Evolutionary conservation across 1,140 invertebrate species (phyloP), one percentile per base, ranked within the genome.

Genomic region (Cotesia glomerata): DNA sequence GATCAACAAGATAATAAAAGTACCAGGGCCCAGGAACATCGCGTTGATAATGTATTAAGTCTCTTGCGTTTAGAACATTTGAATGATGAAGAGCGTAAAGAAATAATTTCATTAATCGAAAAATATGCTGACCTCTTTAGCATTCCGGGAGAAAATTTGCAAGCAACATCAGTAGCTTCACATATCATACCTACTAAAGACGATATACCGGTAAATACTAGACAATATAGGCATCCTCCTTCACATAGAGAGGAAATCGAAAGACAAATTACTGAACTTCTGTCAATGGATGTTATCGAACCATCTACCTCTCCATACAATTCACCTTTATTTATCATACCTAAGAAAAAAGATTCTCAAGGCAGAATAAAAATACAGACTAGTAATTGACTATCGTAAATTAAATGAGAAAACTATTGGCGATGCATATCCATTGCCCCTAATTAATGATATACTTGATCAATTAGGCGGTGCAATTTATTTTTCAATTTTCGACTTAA

Each of bases 121-220:
- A 34, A 69, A 35, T 59, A 69, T 18, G 67, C 54, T 11, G 52
- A 69, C 51, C 32, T 58, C 13, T 69, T 58, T 18, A 16, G 59
- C 8, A 58, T 58, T 5, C 32, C 54, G 7, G 34, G 52, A 14
- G 51, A 69, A 14, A 32, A 26, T 26, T 58, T 69, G 52, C 52
- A 54, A 4, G 69, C 69, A 7, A 71, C 69, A 9, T 9, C n/a
- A n/a, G n/a, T 34, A 11, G 3, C n/a, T 7, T 14, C 5, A 4
- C 69, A 71, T 54, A 14, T 0, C 26, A 71, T 71, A 32, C 49
- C 34, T 2, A 71, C 69, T 3, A 51, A 18, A 7, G 69, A 71
- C 26, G 39, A 71, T 11, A 11, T 71, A 3, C 56, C 69, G 0
- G 8, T 71, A 13, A 71, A 62, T 14, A 61, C 34, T 9, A 7